Evolutionary conservation across 2,888 invertebrate species (phyloP).

Genomic region (Ormyrus labotus): DNA sequence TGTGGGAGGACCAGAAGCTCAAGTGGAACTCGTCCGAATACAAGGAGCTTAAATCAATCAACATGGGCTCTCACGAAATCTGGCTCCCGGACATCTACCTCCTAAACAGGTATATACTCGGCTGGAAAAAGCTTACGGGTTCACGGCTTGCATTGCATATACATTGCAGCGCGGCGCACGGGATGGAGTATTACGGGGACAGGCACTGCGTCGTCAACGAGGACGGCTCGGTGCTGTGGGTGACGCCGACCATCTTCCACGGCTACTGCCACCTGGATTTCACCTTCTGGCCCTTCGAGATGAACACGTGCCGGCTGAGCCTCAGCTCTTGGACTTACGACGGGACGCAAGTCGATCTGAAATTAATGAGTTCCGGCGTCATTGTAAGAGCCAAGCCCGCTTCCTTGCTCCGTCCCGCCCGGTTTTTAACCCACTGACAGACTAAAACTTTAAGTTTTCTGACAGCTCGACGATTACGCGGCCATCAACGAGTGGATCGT

Average conservation of each 20-base stretch:
- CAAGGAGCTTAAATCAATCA: slow-evolving; percentile 79
- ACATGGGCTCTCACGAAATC: slow-evolving; percentile 83
- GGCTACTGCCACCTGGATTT: slow-evolving; percentile 82
- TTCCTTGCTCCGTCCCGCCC: not conserved
- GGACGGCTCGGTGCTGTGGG: slow-evolving; percentile 80
- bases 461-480: slow-evolving; percentile 52
- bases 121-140: too few relatives aligned
- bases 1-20: slow-evolving; percentile 86
- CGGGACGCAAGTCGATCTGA: slow-evolving; percentile 79
- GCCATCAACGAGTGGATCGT: slow-evolving; percentile 75
- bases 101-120: slow-evolving; percentile 79
- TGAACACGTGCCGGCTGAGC: slow-evolving; percentile 81
- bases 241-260: slow-evolving; percentile 83
- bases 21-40: slow-evolving; percentile 84
- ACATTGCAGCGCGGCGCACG: slow-evolving; percentile 78
- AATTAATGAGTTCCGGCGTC: slow-evolving; percentile 62
- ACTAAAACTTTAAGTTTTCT: slow-evolving; percentile 31
- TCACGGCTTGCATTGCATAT: not conserved
- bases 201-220: slow-evolving; percentile 77
- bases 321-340: slow-evolving; percentile 86
- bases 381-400: slow-evolving; percentile 47
- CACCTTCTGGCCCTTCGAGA: slow-evolving; percentile 85
- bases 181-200: slow-evolving; percentile 80
- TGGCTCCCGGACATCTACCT: slow-evolving; percentile 88
- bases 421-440: not conserved